Conservation (phyloP, 2,113 vertebrate species). For the Rafetus swinhoei region DNA sequence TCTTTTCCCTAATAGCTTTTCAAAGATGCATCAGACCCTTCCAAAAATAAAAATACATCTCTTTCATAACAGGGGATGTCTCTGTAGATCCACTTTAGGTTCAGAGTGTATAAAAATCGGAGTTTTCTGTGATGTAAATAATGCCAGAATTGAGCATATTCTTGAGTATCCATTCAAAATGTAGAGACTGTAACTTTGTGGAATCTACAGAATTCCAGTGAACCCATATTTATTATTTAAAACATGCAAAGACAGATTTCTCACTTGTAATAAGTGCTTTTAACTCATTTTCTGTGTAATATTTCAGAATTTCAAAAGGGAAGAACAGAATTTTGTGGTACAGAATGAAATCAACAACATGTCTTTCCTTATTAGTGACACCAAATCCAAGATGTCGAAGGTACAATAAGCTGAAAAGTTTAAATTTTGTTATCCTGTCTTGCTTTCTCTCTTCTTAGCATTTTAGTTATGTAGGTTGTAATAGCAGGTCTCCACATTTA, state of each 20-base stretch:
- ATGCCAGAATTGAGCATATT: not conserved
- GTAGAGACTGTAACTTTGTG: not conserved
- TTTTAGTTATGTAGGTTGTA: not conserved
- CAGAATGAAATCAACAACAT: constrained; percentile 99
- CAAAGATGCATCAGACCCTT: not conserved
- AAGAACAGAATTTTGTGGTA: constrained; percentile 97
- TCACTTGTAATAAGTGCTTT: not conserved
- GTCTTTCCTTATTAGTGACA: constrained; percentile 96
- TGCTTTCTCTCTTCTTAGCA: not conserved
- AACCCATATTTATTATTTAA: not conserved
- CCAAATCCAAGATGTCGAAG: constrained; percentile 98
- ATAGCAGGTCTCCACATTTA: not conserved
- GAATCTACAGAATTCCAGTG: not conserved
- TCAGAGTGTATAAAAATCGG: not conserved
- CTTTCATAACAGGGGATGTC: not conserved
- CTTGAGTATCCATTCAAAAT: not conserved
- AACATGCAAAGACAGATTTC: not conserved
- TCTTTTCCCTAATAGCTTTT: not conserved
- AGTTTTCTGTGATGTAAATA: not conserved
- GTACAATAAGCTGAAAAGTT: constrained; percentile 66
- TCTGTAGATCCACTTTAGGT: not conserved
- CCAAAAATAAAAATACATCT: not conserved
- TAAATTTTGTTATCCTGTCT: not conserved
- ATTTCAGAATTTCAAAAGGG: constrained; percentile 95
- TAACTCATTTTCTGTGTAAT: constrained; percentile 31